These are phyloP conservation scores for Crypturellus undulatus DNA, from an alignment of 2,113 vertebrate species.

Conservation along the genomic window DNA sequence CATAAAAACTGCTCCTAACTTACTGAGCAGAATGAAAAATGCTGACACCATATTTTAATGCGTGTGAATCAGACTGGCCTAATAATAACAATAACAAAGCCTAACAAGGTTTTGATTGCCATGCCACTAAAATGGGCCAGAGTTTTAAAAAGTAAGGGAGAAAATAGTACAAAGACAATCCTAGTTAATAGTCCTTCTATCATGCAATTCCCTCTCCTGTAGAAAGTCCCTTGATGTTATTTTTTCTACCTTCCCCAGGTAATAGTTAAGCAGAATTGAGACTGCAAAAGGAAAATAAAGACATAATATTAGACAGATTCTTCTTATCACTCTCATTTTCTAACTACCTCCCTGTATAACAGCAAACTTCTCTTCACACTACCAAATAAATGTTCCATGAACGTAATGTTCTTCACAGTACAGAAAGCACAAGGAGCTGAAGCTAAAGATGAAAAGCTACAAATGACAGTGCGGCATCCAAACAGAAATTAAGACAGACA, in stretches of 20 bases:
- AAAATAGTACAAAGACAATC: not conserved
- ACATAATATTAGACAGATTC: slow-evolving; percentile 15
- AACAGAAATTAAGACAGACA: not conserved
- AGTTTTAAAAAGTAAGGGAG: not conserved
- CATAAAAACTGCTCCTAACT: not conserved
- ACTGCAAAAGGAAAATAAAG: slow-evolving; percentile 26
- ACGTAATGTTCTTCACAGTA: slow-evolving; percentile 48
- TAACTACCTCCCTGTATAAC: not conserved
- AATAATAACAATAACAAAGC: not conserved
- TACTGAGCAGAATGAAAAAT: not conserved
- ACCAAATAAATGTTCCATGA: slow-evolving; percentile 39
- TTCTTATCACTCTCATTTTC: slow-evolving; percentile 16
- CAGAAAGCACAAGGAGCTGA: slow-evolving; percentile 11
- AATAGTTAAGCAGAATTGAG: not conserved
- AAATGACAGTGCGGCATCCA: not conserved
- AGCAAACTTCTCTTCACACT: slow-evolving; percentile 17
- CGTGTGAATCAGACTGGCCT: not conserved
- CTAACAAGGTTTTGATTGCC: not conserved
- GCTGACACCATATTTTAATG: not conserved
- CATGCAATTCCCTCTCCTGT: not conserved
- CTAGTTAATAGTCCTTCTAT: not conserved
- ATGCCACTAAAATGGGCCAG: not conserved
- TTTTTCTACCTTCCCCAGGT: slow-evolving; percentile 37
- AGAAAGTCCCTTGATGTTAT: slow-evolving; percentile 12
- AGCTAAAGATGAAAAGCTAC: not conserved